Conservation (phyloP, 2,888 invertebrate species). For the Idaea biselata region DNA sequence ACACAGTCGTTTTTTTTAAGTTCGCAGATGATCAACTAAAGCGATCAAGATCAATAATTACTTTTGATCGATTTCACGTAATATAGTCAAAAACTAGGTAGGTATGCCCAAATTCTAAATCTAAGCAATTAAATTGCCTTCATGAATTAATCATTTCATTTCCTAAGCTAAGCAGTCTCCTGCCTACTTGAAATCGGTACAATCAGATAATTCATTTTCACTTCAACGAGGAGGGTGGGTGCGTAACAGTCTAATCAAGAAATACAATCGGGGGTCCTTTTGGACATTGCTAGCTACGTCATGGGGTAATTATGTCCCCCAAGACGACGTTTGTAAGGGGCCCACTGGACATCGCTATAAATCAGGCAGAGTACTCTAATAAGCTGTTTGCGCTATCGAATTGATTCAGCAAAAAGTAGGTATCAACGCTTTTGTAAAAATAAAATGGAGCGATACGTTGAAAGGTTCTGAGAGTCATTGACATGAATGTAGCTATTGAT, state of each 20-base stretch:
- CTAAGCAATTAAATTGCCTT: neutral
- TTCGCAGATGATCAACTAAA: neutral
- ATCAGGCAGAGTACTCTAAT: slow-evolving; percentile 59
- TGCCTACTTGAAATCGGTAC: slow-evolving; percentile 12
- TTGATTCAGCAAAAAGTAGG: slow-evolving; percentile 10
- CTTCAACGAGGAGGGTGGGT: slow-evolving; percentile 40
- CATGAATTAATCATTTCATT: neutral
- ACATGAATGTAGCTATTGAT: slow-evolving; percentile 11
- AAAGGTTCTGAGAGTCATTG: slow-evolving; percentile 9
- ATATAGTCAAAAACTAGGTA: neutral
- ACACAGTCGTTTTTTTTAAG: slow-evolving; percentile 17
- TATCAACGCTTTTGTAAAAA: slow-evolving; percentile 23
- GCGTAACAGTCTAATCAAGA: slow-evolving; percentile 51
- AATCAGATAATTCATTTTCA: slow-evolving; percentile 20
- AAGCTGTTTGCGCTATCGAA: slow-evolving; percentile 43
- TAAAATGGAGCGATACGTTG: slow-evolving; percentile 1
- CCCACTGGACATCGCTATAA: slow-evolving; percentile 50
- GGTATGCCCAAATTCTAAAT: neutral
- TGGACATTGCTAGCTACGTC: slow-evolving; percentile 37
- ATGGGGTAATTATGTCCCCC: slow-evolving; percentile 56
- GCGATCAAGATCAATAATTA: neutral
- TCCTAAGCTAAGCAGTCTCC: neutral
- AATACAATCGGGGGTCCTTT: slow-evolving; percentile 44
- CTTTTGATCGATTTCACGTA: neutral
- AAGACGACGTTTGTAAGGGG: slow-evolving; percentile 44